Base-by-base conservation (phyloP, 35 echinoderm and acorn worm species). In the Acanthaster planci region DNA sequence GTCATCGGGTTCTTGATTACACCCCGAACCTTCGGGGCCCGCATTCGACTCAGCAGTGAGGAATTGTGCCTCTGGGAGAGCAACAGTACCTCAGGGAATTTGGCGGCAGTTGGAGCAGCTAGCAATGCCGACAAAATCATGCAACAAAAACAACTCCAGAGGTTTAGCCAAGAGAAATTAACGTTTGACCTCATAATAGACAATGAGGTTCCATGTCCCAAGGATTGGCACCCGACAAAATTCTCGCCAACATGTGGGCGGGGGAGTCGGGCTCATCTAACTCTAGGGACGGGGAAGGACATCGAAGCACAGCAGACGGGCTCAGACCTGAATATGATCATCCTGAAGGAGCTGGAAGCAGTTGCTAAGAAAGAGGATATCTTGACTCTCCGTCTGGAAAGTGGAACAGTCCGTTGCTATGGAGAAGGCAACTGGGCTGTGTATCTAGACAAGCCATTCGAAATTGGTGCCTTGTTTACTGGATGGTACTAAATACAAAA, bases 1-100 rank as follows among this genome's bases (percentile, higher is more conserved):
- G 76, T 93, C 34, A 93, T 97, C 27, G 94, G 94, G 4, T 86
- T 93, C 59, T 51, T 97, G 36, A 55, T 97, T 16, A 97, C 94
- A 0, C 90, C 94, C 1, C 57, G 84, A 40, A 90, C 94, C 31
- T 84, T 97, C 10, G 94, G 94, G 40, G 68, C 84, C 1, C 87
- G 94, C 34, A 83, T 97, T 9, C 80, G 92, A 85, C 90, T 97
- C 1, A 78, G 76, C 1, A 23, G 84, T 16, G 78, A 90, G 18
- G 87, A 89, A 7, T 35, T 90, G 1, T 18, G 31, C 19, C 84
- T 97, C 8, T 97, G 94, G 94, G 57, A 78, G 1, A 85, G 79
- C 12, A 30, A 81, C 30, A 51, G 1, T 51, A 51, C 15, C 21
- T 18, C 82, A 64, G 23, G 2, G 17, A 22, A 26, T 19, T 32